These are phyloP conservation scores for Heliconius hermathena DNA, from an alignment of 1,140 invertebrate genomes.

Conservation along the genomic window DNA sequence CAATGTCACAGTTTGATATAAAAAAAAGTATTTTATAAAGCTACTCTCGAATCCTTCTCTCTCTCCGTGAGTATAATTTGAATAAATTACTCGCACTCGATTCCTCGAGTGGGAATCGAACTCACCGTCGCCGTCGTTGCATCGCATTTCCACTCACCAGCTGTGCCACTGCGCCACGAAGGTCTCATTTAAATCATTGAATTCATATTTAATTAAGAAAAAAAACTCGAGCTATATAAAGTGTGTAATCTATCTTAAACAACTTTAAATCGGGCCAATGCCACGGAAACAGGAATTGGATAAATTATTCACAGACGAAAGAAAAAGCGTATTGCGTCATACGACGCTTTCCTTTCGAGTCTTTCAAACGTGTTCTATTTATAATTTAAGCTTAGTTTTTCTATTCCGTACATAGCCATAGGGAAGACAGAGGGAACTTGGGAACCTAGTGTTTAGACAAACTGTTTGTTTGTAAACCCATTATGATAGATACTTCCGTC, in stretches of 20 bases:
- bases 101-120: too few relatives aligned
- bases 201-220: not conserved
- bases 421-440: too few relatives aligned
- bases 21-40: not conserved
- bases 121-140: too few relatives aligned
- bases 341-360: slow-evolving; percentile 1
- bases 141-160: too few relatives aligned
- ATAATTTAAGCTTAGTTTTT: not conserved
- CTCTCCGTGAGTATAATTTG: too few relatives aligned
- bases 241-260: slow-evolving; percentile 28
- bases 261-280: slow-evolving; percentile 40
- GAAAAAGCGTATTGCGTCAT: slow-evolving; percentile 40
- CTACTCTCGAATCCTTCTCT: not conserved
- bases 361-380: not conserved
- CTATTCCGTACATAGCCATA: too few relatives aligned
- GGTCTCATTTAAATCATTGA: not conserved
- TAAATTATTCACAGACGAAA: slow-evolving; percentile 44
- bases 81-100: too few relatives aligned
- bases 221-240: slow-evolving; percentile 1
- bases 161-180: too few relatives aligned
- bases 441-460: too few relatives aligned
- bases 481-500: too few relatives aligned
- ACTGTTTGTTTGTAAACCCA: too few relatives aligned
- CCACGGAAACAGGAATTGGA: slow-evolving; percentile 41
- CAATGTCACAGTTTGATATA: not conserved